phyloP scores from a whole-genome alignment of 2,113 vertebrate species.

The Scortum barcoo region DNA sequence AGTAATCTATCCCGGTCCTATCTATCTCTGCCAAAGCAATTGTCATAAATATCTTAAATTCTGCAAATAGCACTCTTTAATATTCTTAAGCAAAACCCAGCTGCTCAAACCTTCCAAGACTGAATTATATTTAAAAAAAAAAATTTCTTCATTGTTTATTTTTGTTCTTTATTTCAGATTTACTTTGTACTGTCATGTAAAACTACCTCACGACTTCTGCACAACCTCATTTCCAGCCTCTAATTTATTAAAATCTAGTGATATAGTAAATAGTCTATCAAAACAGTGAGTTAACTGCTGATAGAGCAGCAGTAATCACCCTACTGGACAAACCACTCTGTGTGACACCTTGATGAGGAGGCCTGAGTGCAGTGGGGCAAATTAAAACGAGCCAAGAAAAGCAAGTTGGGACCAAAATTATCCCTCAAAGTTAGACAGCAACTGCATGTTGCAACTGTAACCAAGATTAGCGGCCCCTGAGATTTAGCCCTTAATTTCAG shows the following conservation, averaged over 20 bases:
- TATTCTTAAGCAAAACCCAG: conserved; percentile 38
- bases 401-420: conserved; percentile 39
- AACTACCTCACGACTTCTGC: conserved; percentile 15
- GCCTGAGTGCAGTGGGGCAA: conserved; percentile 19
- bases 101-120: conserved; percentile 25
- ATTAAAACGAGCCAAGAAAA: conserved; percentile 45
- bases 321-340: conserved; percentile 21
- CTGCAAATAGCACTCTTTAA: conserved; percentile 54
- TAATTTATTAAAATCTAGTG: neutral
- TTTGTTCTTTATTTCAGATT: conserved; percentile 4
- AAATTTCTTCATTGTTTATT: conserved; percentile 28
- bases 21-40: conserved; percentile 59
- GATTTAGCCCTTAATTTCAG: conserved; percentile 52
- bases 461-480: conserved; percentile 42
- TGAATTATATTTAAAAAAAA: conserved; percentile 6
- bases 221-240: conserved; percentile 19
- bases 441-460: conserved; percentile 32
- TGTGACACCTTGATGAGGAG: conserved; percentile 34
- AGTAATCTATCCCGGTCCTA: conserved; percentile 48
- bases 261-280: too few relatives aligned
- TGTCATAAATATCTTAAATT: conserved; percentile 65
- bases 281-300: conserved; percentile 37
- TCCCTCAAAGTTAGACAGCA: conserved; percentile 32
- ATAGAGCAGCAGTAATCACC: conserved; percentile 41
- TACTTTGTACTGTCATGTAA: conserved; percentile 4